Evolutionary conservation across 1,140 invertebrate species (phyloP), one percentile per base, ranked within the genome.

Genomic region (Pogonus chalceus): DNA sequence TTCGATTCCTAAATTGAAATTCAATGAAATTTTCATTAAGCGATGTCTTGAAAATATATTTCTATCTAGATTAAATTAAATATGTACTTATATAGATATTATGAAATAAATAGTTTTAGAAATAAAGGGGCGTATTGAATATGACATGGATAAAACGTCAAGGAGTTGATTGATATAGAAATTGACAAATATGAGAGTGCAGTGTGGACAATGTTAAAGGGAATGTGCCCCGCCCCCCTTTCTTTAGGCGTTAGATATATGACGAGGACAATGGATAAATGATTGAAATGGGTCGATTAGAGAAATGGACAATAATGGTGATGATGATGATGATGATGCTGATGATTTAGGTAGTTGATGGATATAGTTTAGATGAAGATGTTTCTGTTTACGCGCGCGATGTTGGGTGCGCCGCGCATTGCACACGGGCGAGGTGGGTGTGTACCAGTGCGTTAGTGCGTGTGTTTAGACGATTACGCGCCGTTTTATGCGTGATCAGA

Each of bases 371-470:
- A 64, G 53, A 61, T 63, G 64, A 63, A 62, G 69, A 60, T 63
- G 64, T 66, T 64, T 59, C 54, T 69, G 67, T 69, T 69, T 69
- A 69, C 60, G 60, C 59, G 58, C 60, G 56, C 62, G 58, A 63
- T 69, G 65, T 52, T 54, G 52, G 56, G 56, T 57, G 50, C 55
- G 23, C 16, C n/a, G 20, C 10, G 16, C 12, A 20, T 35, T 60
- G 60, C 37, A 43, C 18, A 43, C 37, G 37, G 37, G 18, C 37
- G 9, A 43, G 37, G 37, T 43, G 37, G 37, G 37, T 43, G 37
- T 43, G 37, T 43, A 43, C 37, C 18, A n/a, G 18, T 43, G 18
- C 18, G 37, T 18, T 43, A 7, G 9, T 43, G 37, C 26, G 26
- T 31, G 7, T 7, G 26, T 7, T 4, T 4, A 31, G 14, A 31